Evolutionary conservation across 2,113 vertebrate species (phyloP), one percentile per base, ranked within the genome.

Genomic region (Brachirus orientalis): DNA sequence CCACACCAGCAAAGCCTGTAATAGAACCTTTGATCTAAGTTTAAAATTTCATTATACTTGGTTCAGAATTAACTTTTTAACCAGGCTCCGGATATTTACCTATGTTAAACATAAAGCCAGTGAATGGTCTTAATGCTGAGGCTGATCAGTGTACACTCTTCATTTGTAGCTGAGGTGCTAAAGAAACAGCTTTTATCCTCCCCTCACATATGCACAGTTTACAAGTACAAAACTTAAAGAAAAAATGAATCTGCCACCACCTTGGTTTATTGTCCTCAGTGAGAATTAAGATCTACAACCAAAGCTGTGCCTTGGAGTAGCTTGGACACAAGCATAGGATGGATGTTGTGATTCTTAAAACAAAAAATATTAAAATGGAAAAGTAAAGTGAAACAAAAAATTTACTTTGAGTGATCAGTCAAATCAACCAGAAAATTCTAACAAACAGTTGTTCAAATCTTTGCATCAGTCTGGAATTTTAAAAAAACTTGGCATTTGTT

Each of bases 231-330:
- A 72, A n/a, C 9, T 13, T 61, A 1, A 16, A 43, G n/a, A n/a
- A n/a, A n/a, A n/a, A n/a, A n/a, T 28, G 33, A 9, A 37, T 17
- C 19, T 44, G 11, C 7, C 20, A 56, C 62, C 19, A 45, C 54
- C 8, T 44, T 48, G 36, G 6, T 58, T 28, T 41, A 16, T 18
- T 60, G 9, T 55, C 45, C 13, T 84, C 53, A 47, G 19, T 62
- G 1, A 55, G 11, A 3, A 20, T 44, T 11, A n/a, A 16, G 2
- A 37, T 71, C 47, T 59, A 35, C 7, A 72, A 69, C 75, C 72
- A 72, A 58, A 82, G 69, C 69, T 64, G 58, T 79, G 75, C 65
- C 72, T 71, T 79, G n/a, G 46, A 28, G 28, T 28, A 28, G 72
- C 43, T 67, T 46, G 35, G 57, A 69, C 43, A 48, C 17, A 35